Conservation (phyloP, 2,113 vertebrate genomes). For the Austrofundulus limnaeus region DNA sequence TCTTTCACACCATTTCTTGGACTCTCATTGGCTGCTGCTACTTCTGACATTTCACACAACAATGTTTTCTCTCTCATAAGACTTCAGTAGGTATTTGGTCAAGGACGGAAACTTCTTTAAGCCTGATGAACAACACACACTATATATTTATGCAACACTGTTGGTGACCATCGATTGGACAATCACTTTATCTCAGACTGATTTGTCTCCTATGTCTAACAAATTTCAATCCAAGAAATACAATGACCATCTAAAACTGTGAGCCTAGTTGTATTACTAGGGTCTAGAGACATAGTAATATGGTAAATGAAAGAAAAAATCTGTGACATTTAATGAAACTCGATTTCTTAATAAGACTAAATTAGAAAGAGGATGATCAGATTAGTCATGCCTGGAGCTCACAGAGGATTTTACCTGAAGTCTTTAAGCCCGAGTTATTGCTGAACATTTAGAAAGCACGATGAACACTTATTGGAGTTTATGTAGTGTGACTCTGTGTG, state of each 20-base stretch:
- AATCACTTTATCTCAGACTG: not conserved
- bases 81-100: not conserved
- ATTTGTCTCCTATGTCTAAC: not conserved
- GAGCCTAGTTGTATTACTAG: not conserved
- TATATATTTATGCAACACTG: too few relatives aligned
- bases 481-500: slow-evolving; percentile 21
- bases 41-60: not conserved
- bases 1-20: not conserved
- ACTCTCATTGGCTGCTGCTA: not conserved
- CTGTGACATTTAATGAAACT: slow-evolving; percentile 3
- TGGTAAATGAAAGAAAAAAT: slow-evolving; percentile 18
- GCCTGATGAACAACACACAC: not conserved
- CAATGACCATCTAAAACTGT: not conserved
- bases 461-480: slow-evolving; percentile 39
- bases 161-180: too few relatives aligned
- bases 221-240: not conserved
- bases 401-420: slow-evolving; percentile 41
- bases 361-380: slow-evolving; percentile 27
- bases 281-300: not conserved
- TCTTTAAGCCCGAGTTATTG: slow-evolving; percentile 43
- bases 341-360: slow-evolving; percentile 13
- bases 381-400: slow-evolving; percentile 36
- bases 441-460: slow-evolving; percentile 19
- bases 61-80: not conserved
- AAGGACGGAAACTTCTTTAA: not conserved